A percentile compares a stretch with the other conserved stretches of the same genome.
Conservation (phyloP, 2,113 vertebrate species). For the Rattus rattus region DNA sequence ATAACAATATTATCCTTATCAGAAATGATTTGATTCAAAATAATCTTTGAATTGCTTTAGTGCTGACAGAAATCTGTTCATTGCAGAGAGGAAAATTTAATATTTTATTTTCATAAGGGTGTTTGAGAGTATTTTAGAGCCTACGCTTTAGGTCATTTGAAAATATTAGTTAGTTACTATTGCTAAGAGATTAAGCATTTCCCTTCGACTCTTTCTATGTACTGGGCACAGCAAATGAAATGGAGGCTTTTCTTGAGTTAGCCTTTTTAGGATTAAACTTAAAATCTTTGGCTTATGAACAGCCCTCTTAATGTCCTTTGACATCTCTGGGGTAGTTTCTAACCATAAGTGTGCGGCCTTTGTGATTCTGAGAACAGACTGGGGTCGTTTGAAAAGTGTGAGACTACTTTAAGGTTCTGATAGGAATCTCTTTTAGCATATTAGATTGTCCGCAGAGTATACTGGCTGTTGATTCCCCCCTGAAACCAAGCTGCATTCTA, state of each 20-base stretch:
- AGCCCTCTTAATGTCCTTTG: conserved; percentile 70
- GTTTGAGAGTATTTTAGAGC: conserved; percentile 52
- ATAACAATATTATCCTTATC: conserved; percentile 38
- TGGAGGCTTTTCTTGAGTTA: conserved; percentile 49
- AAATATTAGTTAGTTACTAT: background rate
- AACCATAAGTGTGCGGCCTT: conserved; percentile 55
- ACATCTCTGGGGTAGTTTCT: conserved; percentile 24
- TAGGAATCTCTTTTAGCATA: conserved; percentile 73
- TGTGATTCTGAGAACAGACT: conserved; percentile 67
- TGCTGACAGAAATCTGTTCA: conserved; percentile 25
- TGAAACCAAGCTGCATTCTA: conserved; percentile 86
- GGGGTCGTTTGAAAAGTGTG: conserved; percentile 73
- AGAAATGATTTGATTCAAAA: background rate
- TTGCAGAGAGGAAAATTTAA: conserved; percentile 1
- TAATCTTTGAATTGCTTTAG: conserved; percentile 50
- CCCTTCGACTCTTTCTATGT: conserved; percentile 65
- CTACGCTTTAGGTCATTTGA: background rate
- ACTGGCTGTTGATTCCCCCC: conserved; percentile 74
- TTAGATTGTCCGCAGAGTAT: conserved; percentile 78
- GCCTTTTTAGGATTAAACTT: background rate
- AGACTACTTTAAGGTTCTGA: conserved; percentile 61
- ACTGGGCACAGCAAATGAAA: background rate
- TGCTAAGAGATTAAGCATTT: conserved; percentile 62
- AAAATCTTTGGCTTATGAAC: conserved; percentile 67
- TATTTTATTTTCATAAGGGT: conserved; percentile 36